Evolutionary conservation across 2,888 invertebrate genomes (phyloP), one percentile per base, ranked within the genome.

Genomic region (Sarcophaga variegata): DNA sequence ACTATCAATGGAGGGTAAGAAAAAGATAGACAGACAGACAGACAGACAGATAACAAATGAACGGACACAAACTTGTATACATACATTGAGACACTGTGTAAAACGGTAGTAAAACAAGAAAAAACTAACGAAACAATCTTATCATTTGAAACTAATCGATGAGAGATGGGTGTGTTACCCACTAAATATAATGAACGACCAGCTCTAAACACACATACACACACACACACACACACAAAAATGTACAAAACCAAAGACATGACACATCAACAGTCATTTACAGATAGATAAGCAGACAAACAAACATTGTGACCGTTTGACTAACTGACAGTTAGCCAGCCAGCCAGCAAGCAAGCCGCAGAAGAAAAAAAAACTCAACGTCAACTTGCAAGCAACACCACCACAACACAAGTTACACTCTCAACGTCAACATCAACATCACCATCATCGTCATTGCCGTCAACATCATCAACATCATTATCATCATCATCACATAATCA

Each of bases 81-180:
- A 54, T 17, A 49, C 14, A 54, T 54, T 54, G 12, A 17, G 54
- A 54, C 14, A 54, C 2, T 54, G 54, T 54, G 66, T 62, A 76
- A 60, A 66, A 83, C 45, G 69, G 72, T 81, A 83, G 74, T 59
- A 49, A 22, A 45, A 17, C 8, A 62, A 77, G 25, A 22, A 25
- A 17, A 77, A 27, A 63, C 54, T 20, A 14, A 77, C 64, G 59
- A 49, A 63, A 66, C 37, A 82, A 62, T 84, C 81, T 81, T 81
- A 87, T 79, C 84, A 84, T 37, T 49, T 25, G 70, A 47, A 78
- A 87, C 77, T 78, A 83, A 81, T 87, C 86, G 67, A 87, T 81
- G 71, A 84, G 81, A 83, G 81, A 87, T 84, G 87, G 87, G 87
- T 84, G 84, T 87, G 87, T 84, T 79, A 37, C 37, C 37, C 37